A percentile compares a stretch with the other conserved stretches of the same genome.
phyloP scores from a whole-genome alignment of 2,888 invertebrate genomes.

The Phragmatobia fuliginosa region DNA sequence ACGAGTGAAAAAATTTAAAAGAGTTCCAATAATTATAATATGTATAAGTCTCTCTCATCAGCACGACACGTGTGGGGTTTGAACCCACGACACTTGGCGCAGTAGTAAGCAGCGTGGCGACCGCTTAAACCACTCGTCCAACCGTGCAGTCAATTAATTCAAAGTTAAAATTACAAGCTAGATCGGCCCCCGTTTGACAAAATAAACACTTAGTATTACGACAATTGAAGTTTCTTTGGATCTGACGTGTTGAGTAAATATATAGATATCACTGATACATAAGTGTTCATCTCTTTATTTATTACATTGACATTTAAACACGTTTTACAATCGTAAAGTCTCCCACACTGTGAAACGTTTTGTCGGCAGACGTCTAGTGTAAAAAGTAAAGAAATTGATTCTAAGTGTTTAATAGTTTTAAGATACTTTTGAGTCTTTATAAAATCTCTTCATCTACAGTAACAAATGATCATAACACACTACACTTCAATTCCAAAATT shows the following conservation, averaged over 20 bases:
- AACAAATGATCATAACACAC: neutral
- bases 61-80: too few species aligned
- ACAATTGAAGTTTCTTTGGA: neutral
- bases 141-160: too few species aligned
- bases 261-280: neutral
- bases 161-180: neutral
- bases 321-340: too few species aligned
- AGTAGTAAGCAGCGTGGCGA: too few species aligned
- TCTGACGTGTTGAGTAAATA: neutral
- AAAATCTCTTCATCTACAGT: neutral
- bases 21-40: too few species aligned
- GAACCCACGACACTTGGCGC: too few species aligned
- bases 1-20: too few species aligned
- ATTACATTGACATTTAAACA: too few species aligned
- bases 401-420: neutral
- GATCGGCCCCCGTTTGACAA: neutral
- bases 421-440: neutral
- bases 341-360: too few species aligned
- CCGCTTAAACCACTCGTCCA: too few species aligned
- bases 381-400: neutral
- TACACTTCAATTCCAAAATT: neutral
- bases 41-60: too few species aligned
- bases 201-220: neutral
- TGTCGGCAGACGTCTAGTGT: neutral
- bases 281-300: too few species aligned